Conservation (phyloP, 2,888 invertebrate species). For the Apodemia duryi region DNA sequence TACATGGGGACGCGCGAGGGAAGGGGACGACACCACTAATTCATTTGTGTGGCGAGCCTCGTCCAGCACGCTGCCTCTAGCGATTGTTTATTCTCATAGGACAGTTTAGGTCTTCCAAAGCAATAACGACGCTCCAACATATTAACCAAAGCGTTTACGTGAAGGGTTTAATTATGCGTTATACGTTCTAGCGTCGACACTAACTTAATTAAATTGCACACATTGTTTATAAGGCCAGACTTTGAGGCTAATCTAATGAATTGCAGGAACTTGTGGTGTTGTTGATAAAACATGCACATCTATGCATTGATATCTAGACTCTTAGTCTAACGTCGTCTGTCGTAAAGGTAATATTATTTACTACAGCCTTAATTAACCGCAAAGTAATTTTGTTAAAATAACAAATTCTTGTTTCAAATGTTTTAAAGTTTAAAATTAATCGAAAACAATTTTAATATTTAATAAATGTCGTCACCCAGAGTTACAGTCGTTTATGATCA, state of each 20-base stretch:
- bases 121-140: constrained; percentile 73
- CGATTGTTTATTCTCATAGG: constrained; percentile 74
- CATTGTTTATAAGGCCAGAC: constrained; percentile 63
- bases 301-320: not conserved
- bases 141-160: constrained; percentile 73
- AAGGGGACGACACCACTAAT: constrained; percentile 57
- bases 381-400: too few relatives aligned
- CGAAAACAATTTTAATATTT: too few relatives aligned
- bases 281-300: not conserved
- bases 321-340: not conserved
- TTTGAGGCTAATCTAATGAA: constrained; percentile 59
- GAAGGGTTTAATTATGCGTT: constrained; percentile 73
- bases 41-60: constrained; percentile 67
- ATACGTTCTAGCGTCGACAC: constrained; percentile 54
- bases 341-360: too few relatives aligned
- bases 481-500: too few relatives aligned
- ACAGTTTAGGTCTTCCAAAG: constrained; percentile 75
- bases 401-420: too few relatives aligned
- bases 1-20: constrained; percentile 34
- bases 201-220: constrained; percentile 73
- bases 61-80: constrained; percentile 53
- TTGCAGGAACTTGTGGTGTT: constrained; percentile 31
- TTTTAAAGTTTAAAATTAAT: too few relatives aligned
- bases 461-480: too few relatives aligned
- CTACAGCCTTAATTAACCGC: too few relatives aligned